Base-by-base conservation (phyloP, 2,797 vertebrate genomes). In the Onychomys arenicola region DNA sequence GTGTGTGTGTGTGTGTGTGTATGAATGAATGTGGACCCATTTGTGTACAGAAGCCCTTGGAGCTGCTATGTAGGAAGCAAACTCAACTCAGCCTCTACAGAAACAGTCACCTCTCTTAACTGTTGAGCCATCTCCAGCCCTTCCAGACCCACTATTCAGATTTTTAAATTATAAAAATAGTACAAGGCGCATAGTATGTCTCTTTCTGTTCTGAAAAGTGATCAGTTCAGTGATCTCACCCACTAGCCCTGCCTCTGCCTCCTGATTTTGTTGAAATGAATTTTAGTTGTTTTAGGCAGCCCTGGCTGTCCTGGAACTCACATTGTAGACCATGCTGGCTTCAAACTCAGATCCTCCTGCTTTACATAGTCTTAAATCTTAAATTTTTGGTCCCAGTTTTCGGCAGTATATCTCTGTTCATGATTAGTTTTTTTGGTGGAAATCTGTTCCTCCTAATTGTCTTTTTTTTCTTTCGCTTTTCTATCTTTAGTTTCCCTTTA, bases 361-460 rank as follows among this genome's bases (percentile, higher is more conserved):
- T 76, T 89, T 43, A 12, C 3, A 8, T 90, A 13, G 92, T 81
- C 27, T 84, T 92, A 81, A 61, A 57, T 27, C 17, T 61, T 88
- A 76, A 37, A 19, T 86, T 86, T 6, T 2, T 7, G 23, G 13
- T 16, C 2, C 37, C 12, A 52, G 49, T 43, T 93, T 92, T 49
- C 78, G 23, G 12, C 46, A 92, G 0, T 43, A 19, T 85, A 84
- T 52, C 29, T 63, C 78, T 11, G 71, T 52, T 88, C 32, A 32
- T 37, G n/a, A 27, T 49, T 80, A 89, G 29, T 43, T 84, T 96
- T 96, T 86, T 32, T 40, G 37, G 55, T 91, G 55, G 43, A 95
- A 67, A 59, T 76, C 34, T 65, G 0, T 90, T 19, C 29, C 63
- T 12, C n/a, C 57, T 11, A 27, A 0, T 65, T 21, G 12, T 82